These are phyloP conservation scores for Pristiophorus japonicus DNA, from an alignment of 2,113 vertebrate genomes.

Conservation along the genomic window DNA sequence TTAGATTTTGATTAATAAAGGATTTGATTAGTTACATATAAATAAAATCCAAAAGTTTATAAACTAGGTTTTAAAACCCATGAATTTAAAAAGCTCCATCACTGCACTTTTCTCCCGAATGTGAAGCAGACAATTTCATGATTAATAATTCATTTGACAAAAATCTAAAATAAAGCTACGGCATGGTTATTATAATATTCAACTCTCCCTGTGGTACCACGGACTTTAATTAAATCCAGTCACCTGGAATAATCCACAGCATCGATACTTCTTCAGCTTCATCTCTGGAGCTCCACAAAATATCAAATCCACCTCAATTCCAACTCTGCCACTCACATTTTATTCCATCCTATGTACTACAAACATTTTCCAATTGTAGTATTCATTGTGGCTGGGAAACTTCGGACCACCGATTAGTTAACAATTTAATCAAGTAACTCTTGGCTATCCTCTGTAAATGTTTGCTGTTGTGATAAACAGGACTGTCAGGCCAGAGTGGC, in stretches of 20 bases:
- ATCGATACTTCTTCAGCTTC: not conserved
- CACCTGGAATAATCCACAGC: not conserved
- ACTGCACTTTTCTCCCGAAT: not conserved
- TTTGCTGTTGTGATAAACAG: not conserved
- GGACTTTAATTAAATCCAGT: not conserved
- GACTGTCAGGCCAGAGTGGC: not conserved
- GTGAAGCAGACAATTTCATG: not conserved
- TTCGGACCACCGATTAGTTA: not conserved
- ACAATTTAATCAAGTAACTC: not conserved
- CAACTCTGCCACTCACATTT: not conserved
- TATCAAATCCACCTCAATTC: not conserved
- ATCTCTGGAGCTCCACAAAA: not conserved
- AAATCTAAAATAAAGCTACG: not conserved
- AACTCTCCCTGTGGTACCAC: not conserved
- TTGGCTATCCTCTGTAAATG: not conserved
- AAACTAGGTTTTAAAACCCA: not conserved
- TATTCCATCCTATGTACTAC: not conserved
- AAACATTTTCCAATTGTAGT: not conserved
- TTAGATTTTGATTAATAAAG: not conserved
- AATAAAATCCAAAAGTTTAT: not conserved
- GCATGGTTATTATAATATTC: not conserved
- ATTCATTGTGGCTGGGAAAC: not conserved
- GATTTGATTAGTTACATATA: not conserved
- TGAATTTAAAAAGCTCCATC: not conserved
- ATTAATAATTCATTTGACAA: not conserved